Conservation (phyloP, 2,888 invertebrate genomes). For the Microctonus brassicae region DNA sequence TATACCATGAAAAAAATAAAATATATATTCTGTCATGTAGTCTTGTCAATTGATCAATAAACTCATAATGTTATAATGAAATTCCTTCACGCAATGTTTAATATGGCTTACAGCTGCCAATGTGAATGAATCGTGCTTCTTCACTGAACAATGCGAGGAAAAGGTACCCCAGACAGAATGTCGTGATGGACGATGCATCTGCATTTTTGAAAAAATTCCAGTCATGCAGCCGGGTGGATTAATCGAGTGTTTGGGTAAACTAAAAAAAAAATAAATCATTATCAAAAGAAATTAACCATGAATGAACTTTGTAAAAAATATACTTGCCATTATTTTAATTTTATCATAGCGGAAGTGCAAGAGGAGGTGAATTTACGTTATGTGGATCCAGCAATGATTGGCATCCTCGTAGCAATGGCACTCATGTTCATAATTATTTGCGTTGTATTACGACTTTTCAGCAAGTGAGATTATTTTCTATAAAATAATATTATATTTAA, state of each 20-base stretch:
- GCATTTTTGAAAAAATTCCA: constrained; percentile 84
- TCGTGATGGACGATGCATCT: constrained; percentile 82
- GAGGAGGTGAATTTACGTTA: constrained; percentile 77
- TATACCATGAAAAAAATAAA: neutral
- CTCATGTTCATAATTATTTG: constrained; percentile 95
- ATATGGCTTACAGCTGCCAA: constrained; percentile 75
- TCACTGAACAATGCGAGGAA: constrained; percentile 87
- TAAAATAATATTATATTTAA: neutral
- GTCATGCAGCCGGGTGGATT: constrained; percentile 79
- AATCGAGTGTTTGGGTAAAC: constrained; percentile 84
- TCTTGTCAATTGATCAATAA: neutral
- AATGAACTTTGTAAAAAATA: neutral
- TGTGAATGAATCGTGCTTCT: constrained; percentile 86
- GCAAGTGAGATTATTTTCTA: constrained; percentile 80
- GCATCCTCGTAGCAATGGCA: constrained; percentile 89
- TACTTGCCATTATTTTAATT: constrained; percentile 28
- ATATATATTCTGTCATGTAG: neutral
- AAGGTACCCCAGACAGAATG: constrained; percentile 83
- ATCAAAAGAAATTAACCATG: constrained; percentile 13
- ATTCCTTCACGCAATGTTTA: neutral
- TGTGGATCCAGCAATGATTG: constrained; percentile 91
- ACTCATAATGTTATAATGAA: neutral
- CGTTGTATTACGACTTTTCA: constrained; percentile 90
- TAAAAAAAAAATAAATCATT: constrained; percentile 55
- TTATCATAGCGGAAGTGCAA: constrained; percentile 71